Percentiles rank a stretch among this genome's conserved stretches.
These are phyloP conservation scores for Drosophila fungiperda DNA, from an alignment of 2,888 invertebrate genomes.

Conservation along the genomic window DNA sequence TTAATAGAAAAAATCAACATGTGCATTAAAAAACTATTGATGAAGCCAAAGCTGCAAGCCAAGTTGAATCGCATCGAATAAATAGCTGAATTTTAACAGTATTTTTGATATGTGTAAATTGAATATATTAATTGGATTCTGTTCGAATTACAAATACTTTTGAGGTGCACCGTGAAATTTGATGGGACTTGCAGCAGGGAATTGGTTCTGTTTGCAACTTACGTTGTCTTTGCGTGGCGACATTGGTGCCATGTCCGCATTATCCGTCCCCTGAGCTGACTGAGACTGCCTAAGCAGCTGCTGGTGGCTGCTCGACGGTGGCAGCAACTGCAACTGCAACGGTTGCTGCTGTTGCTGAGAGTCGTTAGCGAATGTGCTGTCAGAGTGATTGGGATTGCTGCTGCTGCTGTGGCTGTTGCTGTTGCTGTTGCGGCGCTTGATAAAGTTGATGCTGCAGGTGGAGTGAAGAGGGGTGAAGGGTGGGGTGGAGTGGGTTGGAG, in stretches of 20 bases:
- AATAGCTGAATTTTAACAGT: not conserved
- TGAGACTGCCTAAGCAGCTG: slow-evolving; percentile 59
- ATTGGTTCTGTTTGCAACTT: slow-evolving; percentile 32
- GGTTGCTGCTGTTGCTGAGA: slow-evolving; percentile 68
- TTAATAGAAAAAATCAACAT: not conserved
- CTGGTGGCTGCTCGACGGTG: slow-evolving; percentile 75
- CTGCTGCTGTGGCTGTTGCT: slow-evolving; percentile 68
- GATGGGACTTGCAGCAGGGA: not conserved
- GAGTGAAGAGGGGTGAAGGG: not conserved
- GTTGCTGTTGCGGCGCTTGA: slow-evolving; percentile 83
- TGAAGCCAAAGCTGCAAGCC: not conserved
- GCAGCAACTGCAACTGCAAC: slow-evolving; percentile 61
- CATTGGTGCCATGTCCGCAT: slow-evolving; percentile 72
- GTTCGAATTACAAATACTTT: not conserved
- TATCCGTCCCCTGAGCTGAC: slow-evolving; percentile 58
- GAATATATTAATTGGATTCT: not conserved
- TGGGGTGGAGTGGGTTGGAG: not conserved
- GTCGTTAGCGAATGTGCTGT: slow-evolving; percentile 83
- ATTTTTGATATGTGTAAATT: not conserved
- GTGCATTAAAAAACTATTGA: not conserved
- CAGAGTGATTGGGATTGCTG: slow-evolving; percentile 82
- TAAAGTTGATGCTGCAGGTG: slow-evolving; percentile 83
- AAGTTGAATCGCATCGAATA: not conserved
- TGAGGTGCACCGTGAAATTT: not conserved
- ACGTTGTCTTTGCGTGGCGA: slow-evolving; percentile 85